Conservation (phyloP, 1,140 invertebrate species). For the Holcopasites calliopsidis region DNA sequence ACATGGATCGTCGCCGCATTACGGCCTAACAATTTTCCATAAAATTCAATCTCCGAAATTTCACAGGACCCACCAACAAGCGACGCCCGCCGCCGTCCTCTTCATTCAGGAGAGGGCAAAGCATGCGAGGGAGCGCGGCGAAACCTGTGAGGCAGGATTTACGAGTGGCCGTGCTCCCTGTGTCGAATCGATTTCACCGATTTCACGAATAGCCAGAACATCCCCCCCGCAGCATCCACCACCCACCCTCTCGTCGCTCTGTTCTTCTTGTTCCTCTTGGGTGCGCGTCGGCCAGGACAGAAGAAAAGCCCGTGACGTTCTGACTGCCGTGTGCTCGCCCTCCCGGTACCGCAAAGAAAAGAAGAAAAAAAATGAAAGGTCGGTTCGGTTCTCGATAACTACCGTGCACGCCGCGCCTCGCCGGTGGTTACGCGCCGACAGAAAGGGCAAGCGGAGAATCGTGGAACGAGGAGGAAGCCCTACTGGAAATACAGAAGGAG, state of each 20-base stretch:
- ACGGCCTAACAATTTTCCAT: too few relatives aligned
- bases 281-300: constrained; percentile 42
- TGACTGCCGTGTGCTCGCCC: constrained; percentile 40
- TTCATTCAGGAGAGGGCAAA: constrained; percentile 23
- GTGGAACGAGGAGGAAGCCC: constrained; percentile 15
- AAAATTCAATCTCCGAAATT: too few relatives aligned
- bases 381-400: constrained; percentile 62
- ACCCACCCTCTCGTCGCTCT: not conserved
- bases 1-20: too few relatives aligned
- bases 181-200: constrained; percentile 61
- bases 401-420: constrained; percentile 60
- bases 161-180: constrained; percentile 46
- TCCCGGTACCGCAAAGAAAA: constrained; percentile 47
- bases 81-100: too few relatives aligned
- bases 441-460: not conserved
- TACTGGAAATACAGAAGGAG: constrained; percentile 23
- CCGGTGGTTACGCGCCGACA: constrained; percentile 48
- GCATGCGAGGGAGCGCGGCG: not conserved
- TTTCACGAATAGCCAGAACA: constrained; percentile 57
- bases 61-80: not conserved
- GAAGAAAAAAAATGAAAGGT: too few relatives aligned
- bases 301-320: constrained; percentile 57
- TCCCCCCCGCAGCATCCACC: not conserved
- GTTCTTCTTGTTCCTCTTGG: constrained; percentile 1
- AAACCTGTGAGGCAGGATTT: constrained; percentile 53